Percentiles rank a stretch among this genome's conserved stretches.
These are phyloP conservation scores for Sarcophilus harrisii DNA, from an alignment of 2,797 vertebrate genomes.

Conservation along the genomic window DNA sequence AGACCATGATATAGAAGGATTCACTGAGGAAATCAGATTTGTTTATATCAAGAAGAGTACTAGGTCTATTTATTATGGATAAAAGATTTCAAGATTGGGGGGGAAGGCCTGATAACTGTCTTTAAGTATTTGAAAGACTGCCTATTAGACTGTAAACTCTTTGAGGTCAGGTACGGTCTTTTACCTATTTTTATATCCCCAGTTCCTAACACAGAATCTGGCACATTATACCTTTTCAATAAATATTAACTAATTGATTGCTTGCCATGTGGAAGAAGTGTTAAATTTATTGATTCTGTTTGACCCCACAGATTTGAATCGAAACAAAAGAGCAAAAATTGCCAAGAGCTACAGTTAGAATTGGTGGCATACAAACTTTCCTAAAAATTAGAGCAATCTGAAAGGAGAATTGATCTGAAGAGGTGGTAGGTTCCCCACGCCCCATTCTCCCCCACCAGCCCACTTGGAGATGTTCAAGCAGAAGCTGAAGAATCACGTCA, in stretches of 20 bases:
- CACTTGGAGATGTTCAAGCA: neutral
- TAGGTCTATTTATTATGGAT: neutral
- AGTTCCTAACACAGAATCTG: neutral
- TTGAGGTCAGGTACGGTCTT: neutral
- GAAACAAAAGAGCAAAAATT: neutral
- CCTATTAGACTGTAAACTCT: neutral
- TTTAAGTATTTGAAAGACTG: neutral
- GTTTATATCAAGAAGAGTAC: neutral
- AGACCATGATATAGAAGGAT: neutral
- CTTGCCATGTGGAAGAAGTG: neutral
- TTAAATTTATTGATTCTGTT: neutral
- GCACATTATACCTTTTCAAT: neutral
- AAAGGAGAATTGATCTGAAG: neutral
- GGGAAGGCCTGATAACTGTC: neutral
- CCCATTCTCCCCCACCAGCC: too few species aligned
- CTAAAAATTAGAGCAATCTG: neutral
- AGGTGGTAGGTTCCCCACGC: neutral
- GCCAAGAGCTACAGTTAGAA: neutral
- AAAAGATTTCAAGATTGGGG: neutral
- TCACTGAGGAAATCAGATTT: neutral
- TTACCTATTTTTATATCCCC: neutral
- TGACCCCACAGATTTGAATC: neutral
- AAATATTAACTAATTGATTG: neutral
- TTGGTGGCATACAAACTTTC: neutral
- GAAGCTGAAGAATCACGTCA: neutral